phyloP scores from a whole-genome alignment of 2,797 vertebrate species.

The Halcyon chelicuti region DNA sequence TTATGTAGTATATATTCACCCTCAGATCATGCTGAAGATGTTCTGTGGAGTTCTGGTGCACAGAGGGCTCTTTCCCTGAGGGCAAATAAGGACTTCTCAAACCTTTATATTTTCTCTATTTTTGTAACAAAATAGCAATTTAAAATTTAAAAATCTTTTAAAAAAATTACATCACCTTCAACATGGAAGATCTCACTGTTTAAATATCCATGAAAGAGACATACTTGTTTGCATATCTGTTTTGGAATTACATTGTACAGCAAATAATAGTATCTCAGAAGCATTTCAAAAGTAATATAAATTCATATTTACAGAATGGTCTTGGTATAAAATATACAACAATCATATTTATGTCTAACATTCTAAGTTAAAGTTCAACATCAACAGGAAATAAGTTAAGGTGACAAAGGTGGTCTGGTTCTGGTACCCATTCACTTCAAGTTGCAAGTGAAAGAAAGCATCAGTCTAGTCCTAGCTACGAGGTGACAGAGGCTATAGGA shows the following conservation, averaged over 20 bases:
- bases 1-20: constrained; percentile 84
- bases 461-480: constrained; percentile 64
- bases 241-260: constrained; percentile 80
- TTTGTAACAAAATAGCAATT: constrained; percentile 86
- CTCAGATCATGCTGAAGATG: constrained; percentile 85
- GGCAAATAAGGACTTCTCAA: constrained; percentile 83
- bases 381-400: constrained; percentile 82
- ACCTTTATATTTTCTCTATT: constrained; percentile 84
- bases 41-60: constrained; percentile 85
- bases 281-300: constrained; percentile 83
- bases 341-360: constrained; percentile 79
- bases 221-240: constrained; percentile 82
- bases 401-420: constrained; percentile 78
- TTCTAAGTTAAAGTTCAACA: constrained; percentile 79
- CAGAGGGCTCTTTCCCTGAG: constrained; percentile 89
- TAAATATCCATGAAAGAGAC: constrained; percentile 84
- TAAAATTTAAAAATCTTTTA: constrained; percentile 84
- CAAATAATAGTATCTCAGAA: constrained; percentile 82
- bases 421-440: constrained; percentile 76
- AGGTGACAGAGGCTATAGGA: constrained; percentile 76
- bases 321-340: constrained; percentile 81
- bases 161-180: constrained; percentile 82
- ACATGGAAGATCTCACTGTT: constrained; percentile 84
- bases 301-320: constrained; percentile 82
- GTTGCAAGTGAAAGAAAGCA: constrained; percentile 75